Percentiles rank a stretch among this genome's conserved stretches.
These are phyloP conservation scores for Sturnus vulgaris DNA, from an alignment of 2,113 vertebrate genomes.

Conservation along the genomic window DNA sequence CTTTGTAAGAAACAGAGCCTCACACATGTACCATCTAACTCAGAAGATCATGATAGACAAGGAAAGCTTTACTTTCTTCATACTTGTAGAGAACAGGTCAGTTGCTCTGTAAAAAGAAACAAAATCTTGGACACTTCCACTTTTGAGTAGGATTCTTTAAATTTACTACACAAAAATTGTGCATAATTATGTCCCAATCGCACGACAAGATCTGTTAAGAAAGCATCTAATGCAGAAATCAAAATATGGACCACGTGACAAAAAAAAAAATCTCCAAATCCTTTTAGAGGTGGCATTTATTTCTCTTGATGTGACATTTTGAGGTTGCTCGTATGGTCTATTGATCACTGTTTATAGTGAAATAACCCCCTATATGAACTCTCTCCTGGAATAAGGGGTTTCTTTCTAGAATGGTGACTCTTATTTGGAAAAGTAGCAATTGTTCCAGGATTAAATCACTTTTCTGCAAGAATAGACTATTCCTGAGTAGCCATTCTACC, in stretches of 20 bases:
- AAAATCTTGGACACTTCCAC: not conserved
- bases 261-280: not conserved
- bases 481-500: not conserved
- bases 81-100: not conserved
- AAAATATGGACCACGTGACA: not conserved
- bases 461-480: not conserved
- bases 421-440: not conserved
- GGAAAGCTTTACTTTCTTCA: not conserved
- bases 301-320: not conserved
- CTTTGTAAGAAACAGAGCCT: not conserved
- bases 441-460: not conserved
- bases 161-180: not conserved
- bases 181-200: not conserved
- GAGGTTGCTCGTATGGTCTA: not conserved
- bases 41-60: not conserved
- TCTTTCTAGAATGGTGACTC: not conserved
- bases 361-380: not conserved
- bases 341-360: not conserved
- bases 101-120: not conserved
- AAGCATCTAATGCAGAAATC: not conserved
- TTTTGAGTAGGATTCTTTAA: not conserved
- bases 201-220: not conserved
- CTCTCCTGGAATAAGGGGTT: not conserved
- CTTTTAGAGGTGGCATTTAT: not conserved
- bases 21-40: not conserved